A percentile compares a stretch with the other conserved stretches of the same genome.
Conservation (phyloP, 2,797 vertebrate genomes). For the Coccyzus lansbergi region DNA sequence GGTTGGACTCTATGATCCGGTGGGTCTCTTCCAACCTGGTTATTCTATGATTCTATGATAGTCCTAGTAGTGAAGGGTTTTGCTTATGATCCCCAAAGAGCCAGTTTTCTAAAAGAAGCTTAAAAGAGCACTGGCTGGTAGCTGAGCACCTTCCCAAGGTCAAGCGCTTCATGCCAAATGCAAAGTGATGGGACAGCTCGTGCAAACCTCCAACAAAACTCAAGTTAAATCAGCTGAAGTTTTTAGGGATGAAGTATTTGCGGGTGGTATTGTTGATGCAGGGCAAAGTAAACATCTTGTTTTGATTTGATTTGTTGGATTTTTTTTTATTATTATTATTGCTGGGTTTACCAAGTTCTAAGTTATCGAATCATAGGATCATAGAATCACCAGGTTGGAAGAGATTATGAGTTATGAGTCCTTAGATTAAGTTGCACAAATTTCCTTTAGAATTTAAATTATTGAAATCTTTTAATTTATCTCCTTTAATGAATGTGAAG, state of each 20-base stretch:
- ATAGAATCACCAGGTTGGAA: too few species aligned
- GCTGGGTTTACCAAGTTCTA: not conserved
- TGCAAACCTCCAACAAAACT: not conserved
- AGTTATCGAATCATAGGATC: too few species aligned
- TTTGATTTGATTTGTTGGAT: too few species aligned
- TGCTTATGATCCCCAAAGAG: not conserved
- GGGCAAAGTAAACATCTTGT: not conserved
- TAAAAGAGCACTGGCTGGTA: not conserved
- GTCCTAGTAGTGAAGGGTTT: not conserved
- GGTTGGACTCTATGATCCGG: too few species aligned
- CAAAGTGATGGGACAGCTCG: not conserved
- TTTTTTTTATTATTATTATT: too few species aligned
- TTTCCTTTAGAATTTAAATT: not conserved
- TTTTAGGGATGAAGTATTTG: not conserved
- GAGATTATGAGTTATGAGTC: not conserved
- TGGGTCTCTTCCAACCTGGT: too few species aligned
- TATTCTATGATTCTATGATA: too few species aligned
- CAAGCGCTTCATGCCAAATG: accelerated
- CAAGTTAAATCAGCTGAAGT: not conserved
- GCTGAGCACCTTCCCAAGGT: not conserved
- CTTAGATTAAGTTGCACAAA: not conserved
- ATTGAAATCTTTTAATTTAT: not conserved
- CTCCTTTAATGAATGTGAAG: not conserved
- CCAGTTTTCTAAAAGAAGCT: not conserved
- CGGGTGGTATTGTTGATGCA: not conserved